phyloP scores from a whole-genome alignment of 2,113 vertebrate species.

The Gopherus evgoodei region DNA sequence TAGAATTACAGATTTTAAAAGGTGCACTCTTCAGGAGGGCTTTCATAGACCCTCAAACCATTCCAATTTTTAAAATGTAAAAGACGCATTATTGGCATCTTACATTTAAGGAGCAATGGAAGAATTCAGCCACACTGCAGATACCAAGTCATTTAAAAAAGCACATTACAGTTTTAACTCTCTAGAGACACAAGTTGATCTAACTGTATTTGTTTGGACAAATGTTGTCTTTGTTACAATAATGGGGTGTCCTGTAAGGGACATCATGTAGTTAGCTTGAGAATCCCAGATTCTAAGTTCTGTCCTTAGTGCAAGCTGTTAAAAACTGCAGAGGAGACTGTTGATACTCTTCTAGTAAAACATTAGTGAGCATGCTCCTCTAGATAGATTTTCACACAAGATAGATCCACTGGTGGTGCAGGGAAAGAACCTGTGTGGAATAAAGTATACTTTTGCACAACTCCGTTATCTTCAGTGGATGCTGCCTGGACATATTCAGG shows the following conservation, averaged over 20 bases:
- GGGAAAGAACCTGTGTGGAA: background rate
- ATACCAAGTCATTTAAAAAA: background rate
- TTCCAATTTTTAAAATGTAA: background rate
- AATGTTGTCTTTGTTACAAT: fast-evolving
- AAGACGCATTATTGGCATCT: background rate
- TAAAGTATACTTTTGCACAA: background rate
- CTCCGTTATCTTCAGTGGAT: background rate
- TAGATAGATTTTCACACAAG: background rate
- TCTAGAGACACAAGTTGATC: background rate
- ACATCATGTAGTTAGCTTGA: fast-evolving
- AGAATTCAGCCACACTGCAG: background rate
- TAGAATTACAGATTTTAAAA: background rate
- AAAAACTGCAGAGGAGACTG: background rate
- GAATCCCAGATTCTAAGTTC: background rate
- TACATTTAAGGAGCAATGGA: background rate
- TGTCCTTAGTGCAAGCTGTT: background rate
- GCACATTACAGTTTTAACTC: background rate
- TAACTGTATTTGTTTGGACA: fast-evolving
- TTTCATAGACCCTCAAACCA: background rate
- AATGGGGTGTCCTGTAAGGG: background rate
- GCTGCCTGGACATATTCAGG: background rate
- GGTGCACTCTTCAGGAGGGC: background rate
- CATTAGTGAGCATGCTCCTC: background rate
- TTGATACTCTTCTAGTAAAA: background rate
- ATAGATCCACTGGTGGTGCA: background rate